Base-by-base conservation (phyloP, 2,113 vertebrate genomes). In the Brachyhypopomus gauderio region DNA sequence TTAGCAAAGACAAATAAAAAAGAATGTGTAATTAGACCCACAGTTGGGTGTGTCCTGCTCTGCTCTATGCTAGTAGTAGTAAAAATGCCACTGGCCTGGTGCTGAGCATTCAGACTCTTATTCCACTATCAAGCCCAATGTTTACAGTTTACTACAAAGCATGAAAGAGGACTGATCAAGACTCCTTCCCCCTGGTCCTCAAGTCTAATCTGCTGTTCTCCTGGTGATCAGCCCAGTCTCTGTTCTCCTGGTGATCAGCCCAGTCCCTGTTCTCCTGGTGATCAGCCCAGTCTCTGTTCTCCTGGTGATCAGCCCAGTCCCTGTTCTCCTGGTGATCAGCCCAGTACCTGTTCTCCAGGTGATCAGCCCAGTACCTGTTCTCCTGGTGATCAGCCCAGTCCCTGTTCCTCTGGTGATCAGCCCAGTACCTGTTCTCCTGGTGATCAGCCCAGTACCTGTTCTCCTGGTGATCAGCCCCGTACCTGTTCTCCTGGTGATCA, bases 61-160 rank as follows among this genome's bases (percentile, higher is more conserved):
- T 4, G 23, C 48, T 2, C 3, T 55, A 7, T 58, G 48, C 19
- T 58, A 12, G 23, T 19, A 27, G 16, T 14, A 52, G 45, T 14
- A 52, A 12, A 12, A 20, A 12, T 52, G 45, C 45, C 3, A 2
- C 48, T 4, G 5, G 22, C 23, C 45, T 55, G 27, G 16, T 9
- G 14, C 71, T 34, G 14, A 4, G 22, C 23, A 22, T 41, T 52
- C 6, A 41, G 16, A 19, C 59, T 63, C 7, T 48, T 63, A 27
- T 45, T 22, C 58, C 79, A 59, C 66, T 59, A 17, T 14, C 30
- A 30, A 20, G 25, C n/a, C 73, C 70, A 77, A 88, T 70, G 63
- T 55, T 90, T 87, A 82, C 72, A 81, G 84, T 69, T 88, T 91
- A 93, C 92, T 93, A 92, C 88, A 89, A 93, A 94, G 93, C 90